Evolutionary conservation across 2,113 vertebrate genomes (phyloP), one percentile per base, ranked within the genome.

Genomic region (Sceloporus undulatus): DNA sequence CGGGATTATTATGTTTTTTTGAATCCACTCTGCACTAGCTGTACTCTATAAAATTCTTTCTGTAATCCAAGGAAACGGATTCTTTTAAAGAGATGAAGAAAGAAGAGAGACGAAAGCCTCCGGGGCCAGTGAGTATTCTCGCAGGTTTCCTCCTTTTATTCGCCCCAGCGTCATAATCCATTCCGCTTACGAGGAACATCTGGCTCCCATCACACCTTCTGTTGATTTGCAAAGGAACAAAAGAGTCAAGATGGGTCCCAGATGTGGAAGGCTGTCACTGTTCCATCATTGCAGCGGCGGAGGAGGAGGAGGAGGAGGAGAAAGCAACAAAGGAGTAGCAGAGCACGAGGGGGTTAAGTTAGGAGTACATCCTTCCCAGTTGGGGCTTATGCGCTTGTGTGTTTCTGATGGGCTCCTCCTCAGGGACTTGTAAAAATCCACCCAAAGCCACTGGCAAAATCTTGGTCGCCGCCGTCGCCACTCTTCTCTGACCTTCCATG

Each of bases 141-240:
- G 0, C 90, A 81, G 81, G 74, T 84, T 59, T 85, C 88, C 25
- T 81, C 87, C 85, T 88, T 70, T 87, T 52, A 81, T 87, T 85
- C 85, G 90, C 81, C 91, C 91, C 89, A 82, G 71, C 11, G 0
- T 73, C 89, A 83, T 91, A 91, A 91, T 88, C 90, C 91, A 66
- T 79, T 80, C 75, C 25, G 5, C 79, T 87, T n/a, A 23, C 9
- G 91, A 59, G 9, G 74, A 76, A 42, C 92, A 92, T 91, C 90
- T 94, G 93, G 89, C 81, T 92, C 85, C 48, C 89, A 87, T 94
- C 91, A 90, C 92, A 79, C 88, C 91, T 90, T 74, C 90, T 85
- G 84, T 25, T 71, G 84, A 5, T 80, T 89, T 21, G 0, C 79
- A 16, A 85, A 74, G 78, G 85, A 52, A 80, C 87, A 52, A 82